Evolutionary conservation across 2,797 vertebrate genomes (phyloP).

Genomic region (Nothura maculosa): DNA sequence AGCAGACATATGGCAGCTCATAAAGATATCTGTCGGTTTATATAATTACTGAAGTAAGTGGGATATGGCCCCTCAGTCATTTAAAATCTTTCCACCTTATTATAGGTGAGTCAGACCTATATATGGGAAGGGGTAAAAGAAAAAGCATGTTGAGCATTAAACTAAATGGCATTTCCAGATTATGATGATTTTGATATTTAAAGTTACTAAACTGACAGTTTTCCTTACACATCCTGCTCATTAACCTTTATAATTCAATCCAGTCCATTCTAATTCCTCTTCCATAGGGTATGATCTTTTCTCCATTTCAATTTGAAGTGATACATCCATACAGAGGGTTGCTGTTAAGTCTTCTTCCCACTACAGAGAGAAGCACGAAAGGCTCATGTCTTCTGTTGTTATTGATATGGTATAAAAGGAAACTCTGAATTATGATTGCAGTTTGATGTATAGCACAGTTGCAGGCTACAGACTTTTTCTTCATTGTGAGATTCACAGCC

Average conservation of each 20-base stretch:
- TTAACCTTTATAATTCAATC: conserved; percentile 38
- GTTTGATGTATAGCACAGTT: background rate
- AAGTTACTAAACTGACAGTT: conserved; percentile 53
- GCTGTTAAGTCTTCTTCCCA: conserved; percentile 44
- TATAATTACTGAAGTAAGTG: background rate
- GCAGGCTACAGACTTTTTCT: background rate
- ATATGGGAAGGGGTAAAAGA: background rate
- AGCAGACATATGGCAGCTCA: conserved; percentile 49
- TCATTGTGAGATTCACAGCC: background rate
- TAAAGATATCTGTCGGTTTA: conserved; percentile 32
- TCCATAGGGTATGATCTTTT: conserved; percentile 69
- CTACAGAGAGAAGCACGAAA: conserved; percentile 18
- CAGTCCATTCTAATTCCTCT: conserved; percentile 55
- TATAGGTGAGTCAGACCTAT: background rate
- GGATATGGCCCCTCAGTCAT: background rate
- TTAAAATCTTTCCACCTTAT: conserved; percentile 4
- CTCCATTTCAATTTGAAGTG: conserved; percentile 61
- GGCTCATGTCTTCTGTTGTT: conserved; percentile 40
- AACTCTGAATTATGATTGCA: background rate
- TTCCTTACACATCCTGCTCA: conserved; percentile 26
- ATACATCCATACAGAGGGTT: conserved; percentile 6
- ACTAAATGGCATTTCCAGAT: background rate
- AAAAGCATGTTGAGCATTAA: background rate
- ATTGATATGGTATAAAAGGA: conserved; percentile 35
- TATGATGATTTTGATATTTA: background rate